These are phyloP conservation scores for Eupithecia centaureata DNA, from an alignment of 2,888 invertebrate species.

Conservation along the genomic window DNA sequence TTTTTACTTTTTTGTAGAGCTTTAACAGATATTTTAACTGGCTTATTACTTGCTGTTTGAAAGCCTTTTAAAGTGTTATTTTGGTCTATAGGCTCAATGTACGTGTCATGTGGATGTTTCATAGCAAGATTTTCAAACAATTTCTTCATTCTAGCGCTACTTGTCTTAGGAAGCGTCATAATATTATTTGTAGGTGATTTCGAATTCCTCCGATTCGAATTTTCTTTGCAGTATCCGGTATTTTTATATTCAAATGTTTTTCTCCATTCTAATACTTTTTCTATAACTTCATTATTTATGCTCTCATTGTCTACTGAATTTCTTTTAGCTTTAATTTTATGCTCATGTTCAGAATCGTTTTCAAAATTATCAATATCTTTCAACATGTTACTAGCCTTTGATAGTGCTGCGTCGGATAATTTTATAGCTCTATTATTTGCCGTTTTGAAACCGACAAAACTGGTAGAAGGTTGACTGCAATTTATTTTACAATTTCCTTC, in stretches of 20 bases:
- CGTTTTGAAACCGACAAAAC: constrained; percentile 60
- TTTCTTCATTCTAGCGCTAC: constrained; percentile 8
- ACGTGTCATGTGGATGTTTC: neutral
- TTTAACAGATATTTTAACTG: constrained; percentile 56
- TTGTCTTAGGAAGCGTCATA: neutral
- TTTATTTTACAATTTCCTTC: neutral
- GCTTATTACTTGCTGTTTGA: constrained; percentile 62
- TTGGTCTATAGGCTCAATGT: neutral
- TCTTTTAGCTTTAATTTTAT: neutral
- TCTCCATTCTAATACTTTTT: neutral
- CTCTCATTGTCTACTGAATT: neutral
- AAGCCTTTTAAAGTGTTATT: constrained; percentile 49
- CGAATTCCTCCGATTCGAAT: neutral
- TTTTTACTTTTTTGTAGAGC: constrained; percentile 55
- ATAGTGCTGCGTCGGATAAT: constrained; percentile 57
- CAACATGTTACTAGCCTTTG: constrained; percentile 53
- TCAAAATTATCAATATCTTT: constrained; percentile 28
- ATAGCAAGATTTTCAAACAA: constrained; percentile 16
- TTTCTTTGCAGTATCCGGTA: constrained; percentile 38
- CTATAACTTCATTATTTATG: neutral
- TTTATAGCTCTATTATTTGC: constrained; percentile 65
- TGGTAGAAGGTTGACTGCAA: constrained; percentile 23
- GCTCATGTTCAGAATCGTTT: neutral
- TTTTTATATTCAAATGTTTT: neutral
- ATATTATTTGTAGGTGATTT: neutral